Evolutionary conservation across 2,888 invertebrate genomes (phyloP), one percentile per base, ranked within the genome.

Genomic region (Sinohyriopsis cumingii): DNA sequence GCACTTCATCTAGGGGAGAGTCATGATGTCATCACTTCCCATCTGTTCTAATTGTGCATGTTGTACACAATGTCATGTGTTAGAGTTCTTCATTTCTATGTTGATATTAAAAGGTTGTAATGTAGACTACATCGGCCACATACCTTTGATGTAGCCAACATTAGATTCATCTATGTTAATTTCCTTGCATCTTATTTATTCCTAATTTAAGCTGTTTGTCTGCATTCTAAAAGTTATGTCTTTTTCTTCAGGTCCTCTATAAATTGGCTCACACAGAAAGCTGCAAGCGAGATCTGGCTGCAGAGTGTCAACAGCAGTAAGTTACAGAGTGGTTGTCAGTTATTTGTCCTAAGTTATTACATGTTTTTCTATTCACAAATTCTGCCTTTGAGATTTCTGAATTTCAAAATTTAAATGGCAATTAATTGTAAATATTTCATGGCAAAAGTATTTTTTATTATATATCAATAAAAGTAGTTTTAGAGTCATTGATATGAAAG

Each of bases 221-320:
- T 45, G 45, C 3, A 55, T 28, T 22, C 0, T 45, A 9, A 33
- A 33, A 9, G 33, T 33, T 33, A 33, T 9, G 33, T 9, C 45
- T 59, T 68, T 53, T 60, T 59, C 74, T 77, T 28, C 77, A 90
- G 90, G 89, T 91, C 9, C 85, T 91, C 74, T 91, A 91, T 84
- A 90, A 91, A 72, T 79, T 91, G 77, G 91, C 91, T 9, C 90
- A 91, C 81, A 89, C 89, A 4, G 90, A 90, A 69, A 85, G 89
- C 5, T 89, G 90, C 67, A 89, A 89, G 69, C 81, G 91, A 55
- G 91, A 91, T 73, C 76, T 88, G 59, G 87, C 90, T 9, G 86
- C 89, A 12, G 88, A 89, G 54, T 90, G 89, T 76, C 87, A 90
- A 55, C 75, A 86, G 60, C 85, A 86, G 89, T 89, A 79, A 79